phyloP scores from a whole-genome alignment of 2,888 invertebrate species.

The Watsonalla cultraria region DNA sequence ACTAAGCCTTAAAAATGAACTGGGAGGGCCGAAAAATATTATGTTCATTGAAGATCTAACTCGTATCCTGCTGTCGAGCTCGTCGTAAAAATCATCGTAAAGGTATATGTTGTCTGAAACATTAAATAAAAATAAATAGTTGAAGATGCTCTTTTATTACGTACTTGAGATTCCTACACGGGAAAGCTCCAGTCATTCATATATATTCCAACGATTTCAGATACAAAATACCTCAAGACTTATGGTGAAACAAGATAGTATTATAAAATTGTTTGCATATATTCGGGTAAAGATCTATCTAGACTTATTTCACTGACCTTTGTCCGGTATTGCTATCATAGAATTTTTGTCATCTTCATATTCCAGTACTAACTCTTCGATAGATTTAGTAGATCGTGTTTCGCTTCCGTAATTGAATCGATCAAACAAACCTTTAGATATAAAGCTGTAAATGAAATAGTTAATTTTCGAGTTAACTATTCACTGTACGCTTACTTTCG shows the following conservation, averaged over 20 bases:
- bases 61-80: constrained; percentile 49
- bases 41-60: constrained; percentile 60
- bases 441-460: constrained; percentile 9
- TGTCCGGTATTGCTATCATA: constrained; percentile 50
- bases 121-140: background rate
- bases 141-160: too few relatives aligned
- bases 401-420: background rate
- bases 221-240: too few relatives aligned
- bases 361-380: constrained; percentile 48
- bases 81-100: constrained; percentile 65
- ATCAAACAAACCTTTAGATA: background rate
- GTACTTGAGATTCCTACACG: background rate
- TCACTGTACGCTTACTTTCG: too few relatives aligned
- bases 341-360: constrained; percentile 70
- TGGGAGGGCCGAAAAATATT: constrained; percentile 61
- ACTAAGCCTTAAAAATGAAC: constrained; percentile 60
- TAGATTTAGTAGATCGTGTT: constrained; percentile 34
- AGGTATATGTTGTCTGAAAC: constrained; percentile 31
- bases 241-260: too few relatives aligned
- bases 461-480: too few relatives aligned
- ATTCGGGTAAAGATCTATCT: too few relatives aligned
- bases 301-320: constrained; percentile 30
- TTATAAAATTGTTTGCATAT: too few relatives aligned
- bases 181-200: too few relatives aligned
- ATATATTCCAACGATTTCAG: too few relatives aligned